A percentile compares a stretch with the other conserved stretches of the same genome.
Conservation (phyloP, 2,113 vertebrate species). For the Halichoeres trimaculatus region DNA sequence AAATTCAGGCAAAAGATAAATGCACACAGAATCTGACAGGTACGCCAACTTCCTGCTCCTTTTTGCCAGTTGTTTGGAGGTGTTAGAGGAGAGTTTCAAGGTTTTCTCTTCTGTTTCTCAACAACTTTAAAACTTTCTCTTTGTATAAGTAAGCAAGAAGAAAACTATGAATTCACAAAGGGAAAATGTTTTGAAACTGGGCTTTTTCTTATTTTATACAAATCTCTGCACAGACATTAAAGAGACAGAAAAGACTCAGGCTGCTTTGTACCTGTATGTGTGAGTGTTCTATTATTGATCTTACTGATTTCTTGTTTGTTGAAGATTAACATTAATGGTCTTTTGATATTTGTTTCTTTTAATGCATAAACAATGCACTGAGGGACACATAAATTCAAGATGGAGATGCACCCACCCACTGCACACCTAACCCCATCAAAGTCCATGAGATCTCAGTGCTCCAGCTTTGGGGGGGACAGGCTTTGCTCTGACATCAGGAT, state of each 20-base stretch:
- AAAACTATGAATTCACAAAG: neutral
- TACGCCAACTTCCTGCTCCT: neutral
- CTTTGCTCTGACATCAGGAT: neutral
- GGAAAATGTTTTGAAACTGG: neutral
- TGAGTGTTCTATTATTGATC: no score
- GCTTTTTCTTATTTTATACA: neutral
- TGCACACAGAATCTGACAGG: neutral
- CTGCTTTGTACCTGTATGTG: neutral
- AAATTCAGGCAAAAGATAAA: neutral
- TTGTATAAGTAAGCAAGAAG: no score
- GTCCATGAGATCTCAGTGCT: no score
- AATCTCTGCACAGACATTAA: neutral
- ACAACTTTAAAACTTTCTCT: neutral
- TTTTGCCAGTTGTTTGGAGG: neutral
- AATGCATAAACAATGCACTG: no score
- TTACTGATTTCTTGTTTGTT: no score
- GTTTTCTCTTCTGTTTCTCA: neutral
- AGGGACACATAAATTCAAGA: no score
- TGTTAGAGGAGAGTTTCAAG: neutral
- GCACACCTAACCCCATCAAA: no score
- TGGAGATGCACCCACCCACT: no score
- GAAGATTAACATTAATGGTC: no score
- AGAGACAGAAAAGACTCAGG: neutral
- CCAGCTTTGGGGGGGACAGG: no score
- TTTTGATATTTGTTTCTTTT: no score